Percentiles rank a stretch among this genome's conserved stretches.
Conservation (phyloP, 2,797 vertebrate genomes). For the Choloepus didactylus region DNA sequence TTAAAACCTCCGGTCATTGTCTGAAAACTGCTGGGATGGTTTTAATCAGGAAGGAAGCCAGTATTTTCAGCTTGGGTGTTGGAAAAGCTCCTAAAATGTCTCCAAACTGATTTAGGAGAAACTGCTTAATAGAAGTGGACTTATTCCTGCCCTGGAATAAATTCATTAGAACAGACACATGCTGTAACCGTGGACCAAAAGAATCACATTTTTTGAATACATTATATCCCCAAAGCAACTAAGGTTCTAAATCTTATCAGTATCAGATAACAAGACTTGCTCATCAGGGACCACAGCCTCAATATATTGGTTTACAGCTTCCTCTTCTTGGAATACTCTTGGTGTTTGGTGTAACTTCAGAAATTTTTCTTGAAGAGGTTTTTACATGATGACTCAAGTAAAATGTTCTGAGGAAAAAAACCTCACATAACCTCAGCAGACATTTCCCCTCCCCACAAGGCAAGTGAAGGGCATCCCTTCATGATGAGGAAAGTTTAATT, state of each 20-base stretch:
- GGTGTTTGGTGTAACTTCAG: not conserved
- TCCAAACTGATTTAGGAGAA: constrained; percentile 63
- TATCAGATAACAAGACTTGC: constrained; percentile 43
- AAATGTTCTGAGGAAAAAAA: constrained; percentile 56
- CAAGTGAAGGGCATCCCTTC: constrained; percentile 7
- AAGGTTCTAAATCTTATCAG: not conserved
- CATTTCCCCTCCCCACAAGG: not conserved
- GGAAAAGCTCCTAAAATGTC: constrained; percentile 64
- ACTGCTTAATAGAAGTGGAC: constrained; percentile 46
- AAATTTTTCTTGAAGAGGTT: constrained; percentile 21
- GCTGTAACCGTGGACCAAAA: not conserved
- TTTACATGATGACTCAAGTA: constrained; percentile 26
- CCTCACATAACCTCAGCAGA: not conserved
- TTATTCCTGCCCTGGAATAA: constrained; percentile 56
- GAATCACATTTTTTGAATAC: constrained; percentile 25
- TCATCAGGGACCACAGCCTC: not conserved
- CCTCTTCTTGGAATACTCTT: not conserved
- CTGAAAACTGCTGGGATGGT: constrained; percentile 55
- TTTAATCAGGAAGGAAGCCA: constrained; percentile 57
- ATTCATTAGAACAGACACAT: constrained; percentile 50
- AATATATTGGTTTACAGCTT: not conserved
- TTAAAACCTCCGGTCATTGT: constrained; percentile 62
- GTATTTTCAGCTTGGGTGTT: constrained; percentile 46
- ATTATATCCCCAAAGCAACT: constrained; percentile 10
- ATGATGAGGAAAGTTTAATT: constrained; percentile 14